phyloP scores from a whole-genome alignment of 2,113 vertebrate genomes.

The Xenopus tropicalis region DNA sequence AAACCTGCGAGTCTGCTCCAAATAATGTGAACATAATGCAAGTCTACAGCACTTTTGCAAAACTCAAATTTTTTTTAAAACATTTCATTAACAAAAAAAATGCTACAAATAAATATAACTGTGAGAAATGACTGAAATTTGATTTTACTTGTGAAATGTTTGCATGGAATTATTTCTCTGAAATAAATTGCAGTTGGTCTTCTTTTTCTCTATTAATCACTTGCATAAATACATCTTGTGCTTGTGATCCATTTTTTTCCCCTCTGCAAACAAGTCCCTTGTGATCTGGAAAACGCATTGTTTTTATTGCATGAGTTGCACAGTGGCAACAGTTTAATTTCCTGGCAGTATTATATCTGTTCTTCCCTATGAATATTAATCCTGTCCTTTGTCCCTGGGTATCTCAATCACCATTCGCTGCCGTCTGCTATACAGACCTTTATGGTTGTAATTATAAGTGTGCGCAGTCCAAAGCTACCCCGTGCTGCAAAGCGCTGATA shows the following conservation, averaged over 20 bases:
- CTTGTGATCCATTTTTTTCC: background rate
- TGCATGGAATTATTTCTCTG: no score
- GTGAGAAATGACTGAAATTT: no score
- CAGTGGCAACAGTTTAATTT: constrained; percentile 26
- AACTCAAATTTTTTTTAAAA: no score
- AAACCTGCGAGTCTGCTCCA: no score
- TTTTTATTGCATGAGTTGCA: background rate
- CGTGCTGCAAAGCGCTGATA: constrained; percentile 11
- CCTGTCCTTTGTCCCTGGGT: constrained; percentile 30
- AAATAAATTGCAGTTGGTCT: no score
- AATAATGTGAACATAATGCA: no score
- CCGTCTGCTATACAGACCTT: constrained; percentile 13
- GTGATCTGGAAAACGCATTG: background rate
- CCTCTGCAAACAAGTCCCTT: constrained; percentile 5
- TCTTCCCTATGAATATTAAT: constrained; percentile 34
- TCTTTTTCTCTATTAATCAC: no score
- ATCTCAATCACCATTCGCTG: constrained; percentile 33
- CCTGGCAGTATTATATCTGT: background rate
- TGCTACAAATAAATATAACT: no score
- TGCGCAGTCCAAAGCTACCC: constrained; percentile 22
- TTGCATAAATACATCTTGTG: background rate
- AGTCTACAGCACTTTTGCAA: no score
- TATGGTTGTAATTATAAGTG: constrained; percentile 26
- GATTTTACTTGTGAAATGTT: no score
- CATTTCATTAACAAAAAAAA: no score